Percentiles rank a stretch among this genome's conserved stretches.
Conservation (phyloP, 1,140 invertebrate species). For the Phortica variegata region DNA sequence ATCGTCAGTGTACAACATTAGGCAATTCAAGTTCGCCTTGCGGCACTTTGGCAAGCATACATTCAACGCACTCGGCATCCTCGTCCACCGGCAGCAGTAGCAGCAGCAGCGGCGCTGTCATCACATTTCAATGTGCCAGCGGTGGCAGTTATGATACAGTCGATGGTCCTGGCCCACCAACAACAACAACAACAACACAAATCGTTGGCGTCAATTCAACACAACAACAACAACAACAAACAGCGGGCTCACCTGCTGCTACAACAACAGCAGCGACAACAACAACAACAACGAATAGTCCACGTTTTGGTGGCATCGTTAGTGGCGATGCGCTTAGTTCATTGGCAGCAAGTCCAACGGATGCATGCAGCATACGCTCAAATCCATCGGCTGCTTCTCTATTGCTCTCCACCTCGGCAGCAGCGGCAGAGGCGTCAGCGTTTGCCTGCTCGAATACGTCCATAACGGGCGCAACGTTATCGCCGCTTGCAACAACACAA, state of each 20-base stretch:
- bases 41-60: constrained; percentile 46
- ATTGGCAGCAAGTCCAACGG: constrained; percentile 51
- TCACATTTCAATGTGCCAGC: constrained; percentile 40
- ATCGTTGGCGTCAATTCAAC: too few species aligned
- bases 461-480: constrained; percentile 41
- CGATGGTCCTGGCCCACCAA: constrained; percentile 15
- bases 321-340: constrained; percentile 43
- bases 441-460: constrained; percentile 32
- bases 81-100: constrained; percentile 46
- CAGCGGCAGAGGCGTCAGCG: constrained; percentile 40
- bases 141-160: constrained; percentile 22
- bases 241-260: constrained; percentile 18
- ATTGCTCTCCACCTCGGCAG: constrained; percentile 43
- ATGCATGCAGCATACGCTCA: constrained; percentile 53
- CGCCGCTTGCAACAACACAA: constrained; percentile 52
- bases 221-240: constrained; percentile 29
- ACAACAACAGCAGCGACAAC: constrained; percentile 23
- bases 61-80: constrained; percentile 47
- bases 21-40: constrained; percentile 33
- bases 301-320: constrained; percentile 33
- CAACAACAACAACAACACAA: constrained; percentile 10
- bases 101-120: constrained; percentile 44
- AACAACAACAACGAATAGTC: constrained; percentile 32
- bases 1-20: neutral
- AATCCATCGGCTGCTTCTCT: constrained; percentile 54